phyloP scores from a whole-genome alignment of 2,797 vertebrate genomes.

The Poeciliopsis infans region DNA sequence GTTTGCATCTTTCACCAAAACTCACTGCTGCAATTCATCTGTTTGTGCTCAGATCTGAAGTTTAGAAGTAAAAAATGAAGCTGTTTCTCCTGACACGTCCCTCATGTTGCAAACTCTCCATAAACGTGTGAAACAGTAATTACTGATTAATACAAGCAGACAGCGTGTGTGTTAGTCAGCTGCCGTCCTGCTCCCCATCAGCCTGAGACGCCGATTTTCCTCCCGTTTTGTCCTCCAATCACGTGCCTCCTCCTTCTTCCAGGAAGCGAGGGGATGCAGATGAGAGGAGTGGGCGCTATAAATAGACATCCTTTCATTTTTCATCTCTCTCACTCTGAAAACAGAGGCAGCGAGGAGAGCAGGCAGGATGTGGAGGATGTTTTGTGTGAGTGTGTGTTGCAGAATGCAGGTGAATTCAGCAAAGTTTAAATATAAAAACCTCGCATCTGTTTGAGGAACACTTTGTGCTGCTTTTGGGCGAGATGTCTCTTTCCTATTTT shows the following conservation, averaged over 20 bases:
- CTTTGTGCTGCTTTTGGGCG: neutral
- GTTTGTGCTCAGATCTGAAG: neutral
- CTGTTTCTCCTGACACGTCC: neutral
- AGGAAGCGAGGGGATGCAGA: slow-evolving; percentile 72
- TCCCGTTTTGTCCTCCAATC: slow-evolving; percentile 55
- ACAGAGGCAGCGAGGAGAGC: slow-evolving; percentile 49
- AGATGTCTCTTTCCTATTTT: neutral
- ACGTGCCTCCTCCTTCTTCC: slow-evolving; percentile 65
- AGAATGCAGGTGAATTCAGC: slow-evolving; percentile 52
- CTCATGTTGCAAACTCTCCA: neutral
- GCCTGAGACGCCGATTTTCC: slow-evolving; percentile 55
- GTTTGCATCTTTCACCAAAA: slow-evolving; percentile 19
- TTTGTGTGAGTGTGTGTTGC: neutral
- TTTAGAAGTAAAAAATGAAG: neutral
- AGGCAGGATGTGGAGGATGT: slow-evolving; percentile 48
- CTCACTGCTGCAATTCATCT: neutral
- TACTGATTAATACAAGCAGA: neutral
- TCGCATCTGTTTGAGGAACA: slow-evolving; percentile 3
- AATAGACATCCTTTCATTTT: slow-evolving; percentile 69
- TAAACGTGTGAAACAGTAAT: slow-evolving; percentile 16
- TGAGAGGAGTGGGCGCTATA: slow-evolving; percentile 72
- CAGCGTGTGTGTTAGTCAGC: slow-evolving; percentile 26
- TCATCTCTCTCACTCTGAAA: slow-evolving; percentile 41
- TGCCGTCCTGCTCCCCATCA: slow-evolving; percentile 42
- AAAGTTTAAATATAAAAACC: slow-evolving; percentile 15